Evolutionary conservation across 1,140 invertebrate genomes (phyloP).

Genomic region (Papilio polytes): DNA sequence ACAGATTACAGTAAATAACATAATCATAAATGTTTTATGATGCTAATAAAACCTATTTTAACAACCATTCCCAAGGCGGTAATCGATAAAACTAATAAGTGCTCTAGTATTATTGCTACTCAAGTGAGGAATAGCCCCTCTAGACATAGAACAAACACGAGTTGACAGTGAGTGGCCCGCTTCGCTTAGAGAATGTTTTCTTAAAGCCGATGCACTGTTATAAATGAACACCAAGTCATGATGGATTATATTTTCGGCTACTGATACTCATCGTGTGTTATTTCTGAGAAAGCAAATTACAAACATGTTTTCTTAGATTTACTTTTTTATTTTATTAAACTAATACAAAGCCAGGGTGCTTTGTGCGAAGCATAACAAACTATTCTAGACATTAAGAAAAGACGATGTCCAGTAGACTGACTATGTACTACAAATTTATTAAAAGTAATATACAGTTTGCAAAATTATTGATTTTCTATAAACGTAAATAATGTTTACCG

Average conservation of each 20-base stretch:
- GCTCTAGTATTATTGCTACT: background rate
- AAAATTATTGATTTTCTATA: background rate
- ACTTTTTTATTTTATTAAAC: background rate
- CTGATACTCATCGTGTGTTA: background rate
- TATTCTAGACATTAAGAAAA: background rate
- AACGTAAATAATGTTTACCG: constrained; percentile 2
- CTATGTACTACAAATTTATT: background rate
- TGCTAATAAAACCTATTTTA: background rate
- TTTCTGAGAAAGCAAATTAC: background rate
- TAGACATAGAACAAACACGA: background rate
- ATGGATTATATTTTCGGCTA: constrained; percentile 6
- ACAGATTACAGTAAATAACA: background rate
- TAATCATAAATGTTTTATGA: background rate
- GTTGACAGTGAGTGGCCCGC: constrained; percentile 27
- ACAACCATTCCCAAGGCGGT: background rate
- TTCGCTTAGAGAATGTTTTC: background rate
- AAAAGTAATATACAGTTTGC: background rate
- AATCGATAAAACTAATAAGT: constrained; percentile 20
- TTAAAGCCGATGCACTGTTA: background rate
- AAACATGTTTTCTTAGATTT: background rate
- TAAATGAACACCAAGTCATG: constrained; percentile 17
- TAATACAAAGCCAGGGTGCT: background rate
- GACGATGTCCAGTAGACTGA: background rate
- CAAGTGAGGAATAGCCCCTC: background rate
- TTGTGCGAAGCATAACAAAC: background rate